These are phyloP conservation scores for Eupelmus urozonus DNA, from an alignment of 2,888 invertebrate genomes.

Conservation along the genomic window DNA sequence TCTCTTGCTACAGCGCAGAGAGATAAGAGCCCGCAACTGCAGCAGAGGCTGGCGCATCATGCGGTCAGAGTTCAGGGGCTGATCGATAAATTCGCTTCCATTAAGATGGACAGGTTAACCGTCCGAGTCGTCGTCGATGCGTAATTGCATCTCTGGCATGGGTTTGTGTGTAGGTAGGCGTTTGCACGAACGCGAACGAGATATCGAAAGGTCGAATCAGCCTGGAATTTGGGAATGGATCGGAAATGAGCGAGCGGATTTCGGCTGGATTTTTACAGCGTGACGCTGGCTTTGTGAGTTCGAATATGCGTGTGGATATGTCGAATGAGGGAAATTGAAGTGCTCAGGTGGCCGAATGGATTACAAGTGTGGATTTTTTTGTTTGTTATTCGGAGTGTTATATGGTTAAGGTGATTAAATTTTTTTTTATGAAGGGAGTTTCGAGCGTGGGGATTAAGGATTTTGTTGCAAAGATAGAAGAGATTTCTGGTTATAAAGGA, in stretches of 20 bases:
- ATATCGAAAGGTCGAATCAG: background rate
- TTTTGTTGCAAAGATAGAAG: too few species aligned
- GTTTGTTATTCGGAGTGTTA: too few species aligned
- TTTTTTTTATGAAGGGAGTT: background rate
- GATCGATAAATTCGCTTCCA: conserved; percentile 61
- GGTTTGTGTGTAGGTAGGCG: background rate
- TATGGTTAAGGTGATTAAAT: background rate
- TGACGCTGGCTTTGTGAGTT: background rate
- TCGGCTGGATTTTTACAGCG: background rate
- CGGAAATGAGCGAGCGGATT: background rate
- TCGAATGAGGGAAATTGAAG: too few species aligned
- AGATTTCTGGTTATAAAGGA: too few species aligned
- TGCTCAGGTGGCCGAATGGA: background rate
- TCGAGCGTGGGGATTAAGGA: background rate
- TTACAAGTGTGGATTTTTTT: background rate
- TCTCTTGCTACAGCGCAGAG: too few species aligned
- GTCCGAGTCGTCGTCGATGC: background rate
- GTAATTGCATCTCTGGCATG: background rate
- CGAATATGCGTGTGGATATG: background rate
- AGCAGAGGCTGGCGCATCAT: background rate
- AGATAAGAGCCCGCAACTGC: background rate
- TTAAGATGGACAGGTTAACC: conserved; percentile 57
- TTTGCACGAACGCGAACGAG: background rate
- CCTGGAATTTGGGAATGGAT: background rate
- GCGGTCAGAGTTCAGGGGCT: conserved; percentile 62